These are phyloP conservation scores for Sandelia bainsii DNA, from an alignment of 2,797 vertebrate genomes.

Conservation along the genomic window DNA sequence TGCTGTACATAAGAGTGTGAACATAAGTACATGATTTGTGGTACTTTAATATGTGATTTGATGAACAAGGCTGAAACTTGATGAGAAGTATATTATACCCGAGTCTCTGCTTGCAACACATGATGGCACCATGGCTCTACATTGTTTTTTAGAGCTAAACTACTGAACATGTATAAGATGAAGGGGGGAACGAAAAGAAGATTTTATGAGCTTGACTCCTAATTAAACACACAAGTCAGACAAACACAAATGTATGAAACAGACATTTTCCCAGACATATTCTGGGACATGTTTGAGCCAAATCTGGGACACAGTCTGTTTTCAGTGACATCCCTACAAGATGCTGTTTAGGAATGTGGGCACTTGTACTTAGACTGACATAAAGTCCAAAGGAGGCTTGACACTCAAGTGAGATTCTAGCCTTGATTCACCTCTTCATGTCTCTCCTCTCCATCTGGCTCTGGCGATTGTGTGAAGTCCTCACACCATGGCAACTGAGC, in stretches of 20 bases:
- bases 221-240: conserved; percentile 65
- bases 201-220: conserved; percentile 41
- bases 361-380: conserved; percentile 74
- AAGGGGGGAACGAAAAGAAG: conserved; percentile 21
- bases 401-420: conserved; percentile 78
- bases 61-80: neutral
- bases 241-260: conserved; percentile 66
- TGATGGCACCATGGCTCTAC: no score
- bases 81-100: neutral
- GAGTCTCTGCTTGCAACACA: no score
- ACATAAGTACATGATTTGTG: neutral
- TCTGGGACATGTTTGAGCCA: conserved; percentile 53
- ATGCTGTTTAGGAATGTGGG: conserved; percentile 73
- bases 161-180: conserved; percentile 9
- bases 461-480: conserved; percentile 66
- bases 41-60: neutral
- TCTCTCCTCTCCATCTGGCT: conserved; percentile 60
- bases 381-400: conserved; percentile 79
- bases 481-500: conserved; percentile 81
- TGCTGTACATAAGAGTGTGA: neutral
- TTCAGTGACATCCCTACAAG: conserved; percentile 77
- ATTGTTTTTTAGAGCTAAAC: neutral
- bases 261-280: conserved; percentile 53
- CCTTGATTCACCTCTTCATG: conserved; percentile 75
- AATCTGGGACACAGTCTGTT: conserved; percentile 72